Evolutionary conservation across 1,140 invertebrate species (phyloP), one percentile per base, ranked within the genome.

Genomic region (Ectropis grisescens): DNA sequence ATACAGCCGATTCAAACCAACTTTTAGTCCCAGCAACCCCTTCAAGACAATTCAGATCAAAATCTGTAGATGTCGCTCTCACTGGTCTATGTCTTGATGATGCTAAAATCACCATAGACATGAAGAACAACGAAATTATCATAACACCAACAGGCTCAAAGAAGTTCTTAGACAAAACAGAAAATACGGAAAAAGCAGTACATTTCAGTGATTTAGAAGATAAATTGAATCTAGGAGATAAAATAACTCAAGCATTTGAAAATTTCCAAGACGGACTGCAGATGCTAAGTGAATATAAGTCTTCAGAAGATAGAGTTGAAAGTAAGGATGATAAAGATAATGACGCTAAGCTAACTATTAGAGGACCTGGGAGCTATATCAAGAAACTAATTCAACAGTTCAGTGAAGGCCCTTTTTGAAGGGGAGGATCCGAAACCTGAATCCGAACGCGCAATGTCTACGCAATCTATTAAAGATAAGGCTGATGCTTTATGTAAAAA

Each of bases 401-500:
- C 26, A 83, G 82, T 33, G 82, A 83, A 49, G 69, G 65, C 2
- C 69, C 78, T 1, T 75, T n/a, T 82, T 37, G 72, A 74, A 23
- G 33, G 13, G 2, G 79, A 82, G 2, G 74, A 76, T 22, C 33
- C 61, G 5, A 79, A 70, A 27, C 46, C 59, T 2, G 78, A 80
- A 47, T 37, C 58, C 7, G 76, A 78, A 19, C 61, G 57, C 30
- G 53, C 49, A 1, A 33, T 68, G 12, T 44, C 62, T 2, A 55
- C 62, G 0, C 59, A 64, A 28, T 56, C 58, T 11, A 67, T 75
- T n/a, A 82, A 65, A 37, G 60, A 79, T 29, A 75, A 44, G 33
- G 80, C 80, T 6, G 79, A 82, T 45, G 80, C 80, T 1, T 82
- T 83, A 46, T 83, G 82, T 38, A 83, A 81, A 49, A 83, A 83